Evolutionary conservation across 2,113 vertebrate genomes (phyloP).

Genomic region (Rhinoptilus africanus): DNA sequence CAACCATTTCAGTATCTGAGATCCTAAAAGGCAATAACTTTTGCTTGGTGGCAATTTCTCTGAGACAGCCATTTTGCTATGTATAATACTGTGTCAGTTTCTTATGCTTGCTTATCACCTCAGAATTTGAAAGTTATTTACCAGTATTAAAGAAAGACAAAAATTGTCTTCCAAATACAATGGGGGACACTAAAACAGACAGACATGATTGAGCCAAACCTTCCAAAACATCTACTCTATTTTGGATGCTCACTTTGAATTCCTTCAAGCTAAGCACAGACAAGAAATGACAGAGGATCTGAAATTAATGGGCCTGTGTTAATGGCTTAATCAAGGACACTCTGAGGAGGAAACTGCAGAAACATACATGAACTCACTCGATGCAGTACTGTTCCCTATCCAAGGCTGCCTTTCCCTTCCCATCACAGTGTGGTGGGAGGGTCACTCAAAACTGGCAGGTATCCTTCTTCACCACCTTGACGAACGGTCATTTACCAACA

Average conservation of each 20-base stretch:
- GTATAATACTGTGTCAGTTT: neutral
- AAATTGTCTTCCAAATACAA: neutral
- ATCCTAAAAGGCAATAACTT: neutral
- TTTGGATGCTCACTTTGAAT: neutral
- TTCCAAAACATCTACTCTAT: neutral
- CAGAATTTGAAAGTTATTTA: neutral
- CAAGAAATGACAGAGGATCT: neutral
- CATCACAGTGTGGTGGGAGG: neutral
- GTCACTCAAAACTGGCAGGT: neutral
- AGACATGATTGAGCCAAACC: neutral
- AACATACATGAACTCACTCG: neutral
- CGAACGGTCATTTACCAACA: neutral
- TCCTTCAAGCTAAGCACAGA: neutral
- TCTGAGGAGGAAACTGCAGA: neutral
- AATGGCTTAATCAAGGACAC: neutral
- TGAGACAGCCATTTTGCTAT: neutral
- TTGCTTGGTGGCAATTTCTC: neutral
- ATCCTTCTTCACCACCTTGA: neutral
- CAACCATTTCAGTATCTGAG: neutral
- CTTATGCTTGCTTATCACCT: neutral
- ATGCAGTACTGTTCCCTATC: neutral
- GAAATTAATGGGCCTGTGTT: neutral
- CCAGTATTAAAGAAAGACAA: neutral
- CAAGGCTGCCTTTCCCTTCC: neutral
- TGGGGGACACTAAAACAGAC: neutral